Base-by-base conservation (phyloP, 2,113 vertebrate species). In the Oxygymnocypris stewartii region DNA sequence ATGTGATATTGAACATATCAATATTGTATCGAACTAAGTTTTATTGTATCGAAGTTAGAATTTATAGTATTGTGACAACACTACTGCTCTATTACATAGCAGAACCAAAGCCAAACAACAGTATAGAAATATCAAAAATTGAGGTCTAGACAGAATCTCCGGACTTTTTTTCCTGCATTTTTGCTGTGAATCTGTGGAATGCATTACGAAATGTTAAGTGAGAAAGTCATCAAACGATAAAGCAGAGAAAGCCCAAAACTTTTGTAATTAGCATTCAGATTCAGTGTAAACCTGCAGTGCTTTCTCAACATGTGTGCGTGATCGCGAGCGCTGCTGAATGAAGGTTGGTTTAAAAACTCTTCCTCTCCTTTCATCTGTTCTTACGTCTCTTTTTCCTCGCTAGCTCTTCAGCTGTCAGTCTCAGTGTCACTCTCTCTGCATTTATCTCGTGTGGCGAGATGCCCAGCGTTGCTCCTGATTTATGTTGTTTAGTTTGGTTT, bases 401-500 rank as follows among this genome's bases (percentile, higher is more conserved):
- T 78, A 44, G 65, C 77, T 71, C 20, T 49, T 65, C 49, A 11
- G 25, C 89, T 90, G 87, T 90, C 86, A 87, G 61, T 61, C 49
- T 79, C n/a, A 42, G 61, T 79, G 47, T 82, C 67, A 63, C 78
- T 81, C 82, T 69, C 79, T 54, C 31, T n/a, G 25, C 23, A 40
- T 69, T 6, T 85, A 79, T 76, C 83, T 79, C 13, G 35, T 14
- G 23, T 40, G n/a, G 28, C 84, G 86, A 88, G 71, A 87, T 89
- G 87, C 86, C 84, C 86, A 81, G 90, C 31, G 31, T 47, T 44
- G 85, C 85, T 85, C 77, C 85, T 88, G 88, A 93, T 90, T 86
- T 85, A 90, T 90, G 14, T 37, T 94, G 92, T 92, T 94, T 94
- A 90, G 59, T 89, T 94, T 94, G 92, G 92, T 93, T 87, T 88